Evolutionary conservation across 2,888 invertebrate species (phyloP).

Genomic region (Mycalesis mineus): DNA sequence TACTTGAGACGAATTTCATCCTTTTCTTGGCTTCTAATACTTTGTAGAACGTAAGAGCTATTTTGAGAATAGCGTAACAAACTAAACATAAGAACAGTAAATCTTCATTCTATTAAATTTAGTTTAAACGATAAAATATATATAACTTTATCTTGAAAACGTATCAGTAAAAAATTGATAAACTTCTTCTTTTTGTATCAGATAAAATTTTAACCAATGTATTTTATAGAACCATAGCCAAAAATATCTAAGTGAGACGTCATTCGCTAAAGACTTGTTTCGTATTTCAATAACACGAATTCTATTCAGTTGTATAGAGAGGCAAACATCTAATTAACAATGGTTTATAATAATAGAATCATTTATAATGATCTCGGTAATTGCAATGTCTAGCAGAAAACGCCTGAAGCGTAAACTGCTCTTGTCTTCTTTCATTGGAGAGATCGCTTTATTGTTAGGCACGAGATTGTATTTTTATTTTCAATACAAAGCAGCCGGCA

Average conservation of each 20-base stretch:
- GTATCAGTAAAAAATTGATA: background rate
- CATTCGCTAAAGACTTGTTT: background rate
- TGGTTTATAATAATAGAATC: background rate
- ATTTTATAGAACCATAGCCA: background rate
- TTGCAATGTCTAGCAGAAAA: background rate
- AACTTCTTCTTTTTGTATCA: background rate
- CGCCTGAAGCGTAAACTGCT: background rate
- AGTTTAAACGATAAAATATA: too few species aligned
- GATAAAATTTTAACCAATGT: background rate
- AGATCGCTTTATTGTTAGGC: background rate
- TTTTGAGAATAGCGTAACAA: too few species aligned
- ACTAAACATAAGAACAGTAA: too few species aligned
- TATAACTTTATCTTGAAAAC: too few species aligned
- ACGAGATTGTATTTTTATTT: background rate
- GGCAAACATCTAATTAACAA: background rate
- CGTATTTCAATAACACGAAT: background rate
- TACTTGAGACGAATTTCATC: too few species aligned
- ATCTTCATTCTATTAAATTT: too few species aligned
- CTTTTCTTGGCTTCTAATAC: too few species aligned
- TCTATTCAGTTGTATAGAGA: background rate
- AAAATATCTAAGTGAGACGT: background rate
- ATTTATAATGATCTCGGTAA: background rate
- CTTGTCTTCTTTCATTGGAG: background rate
- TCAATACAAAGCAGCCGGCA: background rate
- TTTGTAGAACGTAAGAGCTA: too few species aligned